Percentiles rank a stretch among this genome's conserved stretches.
Evolutionary conservation across 2,888 invertebrate genomes (phyloP).

Genomic region (Periphyllus acericola): DNA sequence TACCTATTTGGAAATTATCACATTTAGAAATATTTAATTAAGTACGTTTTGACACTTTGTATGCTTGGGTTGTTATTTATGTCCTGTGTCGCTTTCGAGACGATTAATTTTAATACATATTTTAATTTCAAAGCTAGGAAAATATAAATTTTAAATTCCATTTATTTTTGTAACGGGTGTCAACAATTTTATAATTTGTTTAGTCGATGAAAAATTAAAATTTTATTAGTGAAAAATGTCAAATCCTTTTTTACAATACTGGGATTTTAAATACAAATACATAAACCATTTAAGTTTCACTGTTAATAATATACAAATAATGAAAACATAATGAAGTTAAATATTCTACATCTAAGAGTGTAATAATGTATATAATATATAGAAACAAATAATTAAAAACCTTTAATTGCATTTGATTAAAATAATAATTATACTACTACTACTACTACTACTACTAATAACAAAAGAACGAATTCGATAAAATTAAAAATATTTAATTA

Average conservation of each 20-base stretch:
- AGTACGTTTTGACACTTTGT: neutral
- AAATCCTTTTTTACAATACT: neutral
- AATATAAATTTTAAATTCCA: neutral
- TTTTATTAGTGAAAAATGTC: neutral
- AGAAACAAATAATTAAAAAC: no score
- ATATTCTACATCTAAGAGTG: no score
- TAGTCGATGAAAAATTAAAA: neutral
- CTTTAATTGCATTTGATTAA: no score
- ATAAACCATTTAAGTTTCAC: neutral
- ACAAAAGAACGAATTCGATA: neutral
- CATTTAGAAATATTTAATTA: conserved; percentile 16
- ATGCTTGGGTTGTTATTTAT: neutral
- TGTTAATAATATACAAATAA: neutral
- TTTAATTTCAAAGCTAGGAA: neutral
- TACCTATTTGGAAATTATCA: neutral
- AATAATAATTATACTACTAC: no score
- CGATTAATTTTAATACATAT: neutral
- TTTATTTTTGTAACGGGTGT: neutral
- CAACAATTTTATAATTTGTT: neutral
- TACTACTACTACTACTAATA: neutral
- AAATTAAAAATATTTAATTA: neutral
- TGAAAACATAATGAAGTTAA: neutral
- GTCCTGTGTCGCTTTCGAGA: neutral
- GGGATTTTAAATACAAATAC: neutral
- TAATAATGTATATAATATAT: no score